Evolutionary conservation across 2,888 invertebrate species (phyloP).

Genomic region (Eristalinus sepulchralis): DNA sequence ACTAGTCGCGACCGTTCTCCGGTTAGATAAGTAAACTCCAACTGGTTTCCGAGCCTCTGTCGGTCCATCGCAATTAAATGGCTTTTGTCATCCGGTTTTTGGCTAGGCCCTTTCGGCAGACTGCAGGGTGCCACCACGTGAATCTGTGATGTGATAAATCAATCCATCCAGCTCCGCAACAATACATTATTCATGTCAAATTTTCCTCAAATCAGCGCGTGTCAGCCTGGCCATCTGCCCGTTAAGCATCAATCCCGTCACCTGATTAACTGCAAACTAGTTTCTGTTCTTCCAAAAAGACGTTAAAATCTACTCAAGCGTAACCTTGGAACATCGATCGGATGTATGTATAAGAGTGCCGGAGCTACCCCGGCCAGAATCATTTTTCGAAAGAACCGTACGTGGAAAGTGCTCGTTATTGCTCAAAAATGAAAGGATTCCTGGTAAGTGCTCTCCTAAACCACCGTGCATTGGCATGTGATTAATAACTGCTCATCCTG

Average conservation of each 20-base stretch:
- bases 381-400: slow-evolving; percentile 19
- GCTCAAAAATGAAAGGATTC: slow-evolving; percentile 32
- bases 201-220: slow-evolving; percentile 13
- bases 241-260: not conserved
- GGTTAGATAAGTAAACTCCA: not conserved
- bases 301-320: slow-evolving; percentile 5
- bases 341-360: slow-evolving; percentile 39
- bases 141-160: not conserved
- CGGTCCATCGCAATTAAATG: not conserved
- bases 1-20: slow-evolving; percentile 18
- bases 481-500: not conserved
- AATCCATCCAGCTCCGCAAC: not conserved
- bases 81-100: not conserved
- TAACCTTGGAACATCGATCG: slow-evolving; percentile 22
- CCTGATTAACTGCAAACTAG: slow-evolving; percentile 8
- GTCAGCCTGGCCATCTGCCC: not conserved
- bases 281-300: not conserved
- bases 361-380: not conserved
- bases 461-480: not conserved
- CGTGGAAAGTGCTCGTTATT: not conserved
- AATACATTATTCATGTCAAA: not conserved
- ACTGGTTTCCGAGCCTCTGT: slow-evolving; percentile 17
- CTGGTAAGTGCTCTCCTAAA: slow-evolving; percentile 16
- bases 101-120: not conserved
- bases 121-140: slow-evolving; percentile 4